These are phyloP conservation scores for Enteromius viviparus DNA, from an alignment of 2,797 vertebrate species.

Conservation along the genomic window DNA sequence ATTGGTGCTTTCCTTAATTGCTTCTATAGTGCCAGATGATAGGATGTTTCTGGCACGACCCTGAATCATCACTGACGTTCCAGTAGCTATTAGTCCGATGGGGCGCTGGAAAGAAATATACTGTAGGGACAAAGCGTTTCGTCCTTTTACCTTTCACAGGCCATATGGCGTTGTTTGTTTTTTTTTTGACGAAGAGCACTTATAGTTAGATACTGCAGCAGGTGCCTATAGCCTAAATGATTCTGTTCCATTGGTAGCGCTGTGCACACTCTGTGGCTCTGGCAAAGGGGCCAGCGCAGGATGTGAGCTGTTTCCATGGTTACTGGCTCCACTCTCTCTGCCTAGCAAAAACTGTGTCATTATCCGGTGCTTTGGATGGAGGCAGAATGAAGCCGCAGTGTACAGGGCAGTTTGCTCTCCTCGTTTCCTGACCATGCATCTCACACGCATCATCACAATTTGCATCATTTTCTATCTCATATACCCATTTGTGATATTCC, in stretches of 20 bases:
- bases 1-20: constrained; percentile 62
- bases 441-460: constrained; percentile 65
- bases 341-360: constrained; percentile 82
- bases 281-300: constrained; percentile 73
- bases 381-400: constrained; percentile 63
- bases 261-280: constrained; percentile 70
- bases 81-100: constrained; percentile 61
- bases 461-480: constrained; percentile 65
- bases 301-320: constrained; percentile 84
- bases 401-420: constrained; percentile 58
- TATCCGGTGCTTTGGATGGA: constrained; percentile 80
- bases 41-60: constrained; percentile 52
- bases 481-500: constrained; percentile 61
- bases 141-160: constrained; percentile 58
- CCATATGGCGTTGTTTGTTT: constrained; percentile 54
- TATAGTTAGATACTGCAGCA: constrained; percentile 53
- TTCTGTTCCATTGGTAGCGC: constrained; percentile 65
- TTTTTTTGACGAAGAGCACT: constrained; percentile 44
- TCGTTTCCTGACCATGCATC: constrained; percentile 52
- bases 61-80: constrained; percentile 63
- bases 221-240: constrained; percentile 64
- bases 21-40: constrained; percentile 53
- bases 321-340: constrained; percentile 77
- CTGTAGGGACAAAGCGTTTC: constrained; percentile 54
- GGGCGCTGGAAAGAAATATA: constrained; percentile 55